phyloP scores from a whole-genome alignment of 1,140 invertebrate species.

The Heliconius himera region DNA sequence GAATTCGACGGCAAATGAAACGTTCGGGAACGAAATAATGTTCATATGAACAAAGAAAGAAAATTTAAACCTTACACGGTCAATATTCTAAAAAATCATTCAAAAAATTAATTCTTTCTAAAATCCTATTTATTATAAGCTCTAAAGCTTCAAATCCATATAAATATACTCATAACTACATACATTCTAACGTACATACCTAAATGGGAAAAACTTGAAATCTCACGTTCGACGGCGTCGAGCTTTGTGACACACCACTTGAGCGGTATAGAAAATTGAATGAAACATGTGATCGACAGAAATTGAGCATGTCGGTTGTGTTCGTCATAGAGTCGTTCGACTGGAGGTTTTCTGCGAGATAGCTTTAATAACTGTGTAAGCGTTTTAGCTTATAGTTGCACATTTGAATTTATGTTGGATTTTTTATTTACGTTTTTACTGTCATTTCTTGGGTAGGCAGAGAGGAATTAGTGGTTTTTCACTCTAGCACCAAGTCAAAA shows the following conservation, averaged over 20 bases:
- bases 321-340: not conserved
- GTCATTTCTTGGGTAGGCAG: no score
- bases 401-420: not conserved
- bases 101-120: no score
- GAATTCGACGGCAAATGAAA: no score
- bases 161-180: not conserved
- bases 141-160: not conserved
- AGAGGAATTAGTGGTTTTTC: no score
- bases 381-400: not conserved
- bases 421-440: no score
- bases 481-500: no score
- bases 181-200: not conserved
- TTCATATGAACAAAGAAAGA: no score
- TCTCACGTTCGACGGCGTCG: constrained; percentile 11
- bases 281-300: constrained; percentile 22
- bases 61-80: no score
- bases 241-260: constrained; percentile 21
- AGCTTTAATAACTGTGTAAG: not conserved
- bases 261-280: constrained; percentile 12
- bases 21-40: no score
- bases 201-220: constrained; percentile 11
- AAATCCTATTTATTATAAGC: no score
- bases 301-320: constrained; percentile 14
- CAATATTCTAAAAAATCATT: no score
- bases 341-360: not conserved